Conservation (phyloP, 2,888 invertebrate species). For the Pachycephus smyrnensis region DNA sequence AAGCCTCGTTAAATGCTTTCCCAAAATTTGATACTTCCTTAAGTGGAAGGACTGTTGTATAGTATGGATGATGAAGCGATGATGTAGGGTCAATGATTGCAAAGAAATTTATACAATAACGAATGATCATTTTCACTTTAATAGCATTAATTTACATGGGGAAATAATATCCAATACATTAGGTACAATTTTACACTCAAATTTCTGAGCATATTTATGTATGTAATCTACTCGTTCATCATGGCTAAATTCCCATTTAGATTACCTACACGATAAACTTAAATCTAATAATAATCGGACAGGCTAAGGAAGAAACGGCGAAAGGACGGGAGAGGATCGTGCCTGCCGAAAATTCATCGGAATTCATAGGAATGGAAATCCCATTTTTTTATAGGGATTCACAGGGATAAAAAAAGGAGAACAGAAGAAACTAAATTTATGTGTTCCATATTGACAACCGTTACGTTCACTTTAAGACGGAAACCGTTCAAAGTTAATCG, state of each 20-base stretch:
- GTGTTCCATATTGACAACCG: no score
- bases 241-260: not conserved
- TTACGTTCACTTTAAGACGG: no score
- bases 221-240: not conserved
- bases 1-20: no score
- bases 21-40: no score
- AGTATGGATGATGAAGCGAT: no score
- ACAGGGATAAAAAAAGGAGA: not conserved
- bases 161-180: not conserved
- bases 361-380: not conserved
- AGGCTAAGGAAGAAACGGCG: not conserved
- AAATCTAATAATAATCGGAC: not conserved
- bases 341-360: not conserved
- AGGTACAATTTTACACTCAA: constrained; percentile 7
- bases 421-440: not conserved
- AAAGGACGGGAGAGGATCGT: not conserved
- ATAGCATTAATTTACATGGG: constrained; percentile 2
- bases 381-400: not conserved
- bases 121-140: no score
- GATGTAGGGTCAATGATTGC: no score
- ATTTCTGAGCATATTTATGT: not conserved
- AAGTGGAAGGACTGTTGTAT: no score
- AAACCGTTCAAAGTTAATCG: no score
- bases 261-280: not conserved
- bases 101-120: no score